A percentile compares a stretch with the other conserved stretches of the same genome.
phyloP scores from a whole-genome alignment of 2,797 vertebrate species.

The Betta splendens region DNA sequence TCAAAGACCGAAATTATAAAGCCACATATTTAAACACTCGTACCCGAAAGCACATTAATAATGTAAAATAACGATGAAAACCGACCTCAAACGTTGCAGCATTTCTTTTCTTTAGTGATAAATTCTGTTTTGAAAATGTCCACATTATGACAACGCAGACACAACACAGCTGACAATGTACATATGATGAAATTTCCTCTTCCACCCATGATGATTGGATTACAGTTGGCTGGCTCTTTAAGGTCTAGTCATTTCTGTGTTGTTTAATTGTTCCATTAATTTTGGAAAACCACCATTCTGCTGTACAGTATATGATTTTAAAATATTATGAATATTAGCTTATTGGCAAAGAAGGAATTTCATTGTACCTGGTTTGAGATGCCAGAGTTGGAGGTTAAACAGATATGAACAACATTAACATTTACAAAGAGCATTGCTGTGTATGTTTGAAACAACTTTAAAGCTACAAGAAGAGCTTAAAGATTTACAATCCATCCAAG shows the following conservation, averaged over 20 bases:
- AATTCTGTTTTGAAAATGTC: slow-evolving; percentile 22
- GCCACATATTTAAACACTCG: slow-evolving; percentile 30
- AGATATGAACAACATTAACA: not conserved
- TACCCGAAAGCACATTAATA: slow-evolving; percentile 35
- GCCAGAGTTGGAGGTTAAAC: not conserved
- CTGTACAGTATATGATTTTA: not conserved
- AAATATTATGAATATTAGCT: slow-evolving; percentile 3
- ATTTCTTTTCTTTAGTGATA: slow-evolving; percentile 5
- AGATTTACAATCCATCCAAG: slow-evolving; percentile 39
- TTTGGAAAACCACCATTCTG: slow-evolving; percentile 25
- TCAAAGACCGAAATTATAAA: slow-evolving; percentile 47
- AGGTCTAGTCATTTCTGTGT: slow-evolving; percentile 22
- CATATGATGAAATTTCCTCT: slow-evolving; percentile 23
- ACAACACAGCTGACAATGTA: slow-evolving; percentile 26
- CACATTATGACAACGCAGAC: slow-evolving; percentile 4
- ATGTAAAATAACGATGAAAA: slow-evolving; percentile 30
- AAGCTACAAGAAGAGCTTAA: slow-evolving; percentile 8
- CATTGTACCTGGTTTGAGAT: not conserved
- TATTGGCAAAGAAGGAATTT: too few species aligned
- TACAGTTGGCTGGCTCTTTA: slow-evolving; percentile 36
- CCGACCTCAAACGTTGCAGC: not conserved
- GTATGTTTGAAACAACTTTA: not conserved
- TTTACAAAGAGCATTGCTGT: not conserved
- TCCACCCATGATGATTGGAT: slow-evolving; percentile 27
- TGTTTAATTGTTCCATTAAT: slow-evolving; percentile 41